Evolutionary conservation across 2,113 vertebrate species (phyloP).

Genomic region (Anthoscopus minutus): DNA sequence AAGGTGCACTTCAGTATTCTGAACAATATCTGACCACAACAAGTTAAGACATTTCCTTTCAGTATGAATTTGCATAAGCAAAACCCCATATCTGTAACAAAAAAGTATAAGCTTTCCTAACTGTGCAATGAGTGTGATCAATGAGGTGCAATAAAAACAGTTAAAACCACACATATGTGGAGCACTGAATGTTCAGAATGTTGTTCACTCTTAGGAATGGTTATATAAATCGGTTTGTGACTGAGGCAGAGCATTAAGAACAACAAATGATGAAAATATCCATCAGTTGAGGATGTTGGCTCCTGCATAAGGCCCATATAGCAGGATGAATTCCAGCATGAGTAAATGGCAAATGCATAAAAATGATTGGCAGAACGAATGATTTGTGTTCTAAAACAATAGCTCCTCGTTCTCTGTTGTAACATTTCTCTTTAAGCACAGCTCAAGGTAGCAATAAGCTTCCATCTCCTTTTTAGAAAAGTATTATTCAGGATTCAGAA

Average conservation of each 20-base stretch:
- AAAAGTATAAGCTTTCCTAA: neutral
- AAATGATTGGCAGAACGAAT: neutral
- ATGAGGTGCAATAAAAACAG: neutral
- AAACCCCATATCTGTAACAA: neutral
- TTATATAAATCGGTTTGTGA: neutral
- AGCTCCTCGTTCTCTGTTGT: neutral
- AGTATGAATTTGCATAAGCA: neutral
- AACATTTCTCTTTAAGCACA: neutral
- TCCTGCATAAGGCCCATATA: neutral
- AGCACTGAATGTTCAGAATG: neutral
- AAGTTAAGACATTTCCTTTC: neutral
- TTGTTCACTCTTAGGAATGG: neutral
- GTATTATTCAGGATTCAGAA: neutral
- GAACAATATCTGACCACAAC: neutral
- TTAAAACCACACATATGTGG: neutral
- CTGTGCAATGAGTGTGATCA: neutral
- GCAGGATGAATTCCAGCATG: neutral
- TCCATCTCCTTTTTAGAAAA: neutral
- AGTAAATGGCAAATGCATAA: neutral
- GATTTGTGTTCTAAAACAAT: neutral
- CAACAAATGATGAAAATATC: neutral
- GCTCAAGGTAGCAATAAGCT: neutral
- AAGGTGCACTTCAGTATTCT: neutral
- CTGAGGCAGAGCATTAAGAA: neutral
- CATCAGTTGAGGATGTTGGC: neutral